These are phyloP conservation scores for Xyrauchen texanus DNA, from an alignment of 2,113 vertebrate species.

Conservation along the genomic window DNA sequence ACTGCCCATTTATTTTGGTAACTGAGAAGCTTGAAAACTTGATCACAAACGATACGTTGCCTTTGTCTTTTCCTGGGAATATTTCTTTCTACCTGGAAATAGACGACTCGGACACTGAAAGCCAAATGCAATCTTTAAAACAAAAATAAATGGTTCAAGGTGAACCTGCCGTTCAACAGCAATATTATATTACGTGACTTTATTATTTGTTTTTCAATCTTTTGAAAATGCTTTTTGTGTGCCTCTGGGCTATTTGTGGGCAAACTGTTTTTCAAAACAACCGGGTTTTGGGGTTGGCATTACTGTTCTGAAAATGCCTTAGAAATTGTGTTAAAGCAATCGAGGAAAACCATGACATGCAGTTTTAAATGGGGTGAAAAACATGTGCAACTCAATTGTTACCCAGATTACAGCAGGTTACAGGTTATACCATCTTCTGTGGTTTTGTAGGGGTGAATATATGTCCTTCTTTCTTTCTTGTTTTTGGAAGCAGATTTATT, in stretches of 20 bases:
- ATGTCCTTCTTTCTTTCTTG: background rate
- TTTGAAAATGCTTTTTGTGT: conserved; percentile 13
- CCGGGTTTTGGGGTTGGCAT: background rate
- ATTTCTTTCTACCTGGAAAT: background rate
- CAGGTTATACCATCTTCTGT: background rate
- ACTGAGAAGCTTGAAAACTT: background rate
- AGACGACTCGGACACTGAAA: background rate
- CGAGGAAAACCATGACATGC: background rate
- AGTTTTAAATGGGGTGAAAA: background rate
- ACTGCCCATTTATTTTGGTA: too few species aligned
- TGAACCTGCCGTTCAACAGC: background rate
- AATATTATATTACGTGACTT: background rate
- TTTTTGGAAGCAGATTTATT: conserved; percentile 7
- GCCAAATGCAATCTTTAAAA: background rate
- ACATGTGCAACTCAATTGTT: background rate
- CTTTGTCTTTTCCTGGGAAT: background rate
- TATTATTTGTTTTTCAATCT: conserved; percentile 24
- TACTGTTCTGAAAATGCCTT: background rate
- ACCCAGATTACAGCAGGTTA: background rate
- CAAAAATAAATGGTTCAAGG: background rate
- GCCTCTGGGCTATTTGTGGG: conserved; percentile 4
- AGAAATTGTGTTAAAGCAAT: background rate
- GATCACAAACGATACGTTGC: background rate
- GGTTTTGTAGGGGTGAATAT: too few species aligned
- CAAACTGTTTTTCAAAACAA: background rate